Evolutionary conservation across 2,888 invertebrate species (phyloP), one percentile per base, ranked within the genome.

Genomic region (Tipula vernalis): DNA sequence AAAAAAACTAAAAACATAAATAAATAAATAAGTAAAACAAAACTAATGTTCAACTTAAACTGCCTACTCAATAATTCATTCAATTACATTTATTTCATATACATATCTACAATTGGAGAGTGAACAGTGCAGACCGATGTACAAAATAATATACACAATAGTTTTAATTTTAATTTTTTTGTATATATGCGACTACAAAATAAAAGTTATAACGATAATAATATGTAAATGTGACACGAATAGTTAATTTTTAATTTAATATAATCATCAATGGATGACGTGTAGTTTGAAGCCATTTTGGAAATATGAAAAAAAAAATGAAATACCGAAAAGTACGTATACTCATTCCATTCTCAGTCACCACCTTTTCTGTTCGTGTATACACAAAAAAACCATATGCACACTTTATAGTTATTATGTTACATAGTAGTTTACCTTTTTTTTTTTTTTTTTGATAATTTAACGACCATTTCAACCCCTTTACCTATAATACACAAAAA

Each of bases 1-100:
- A 8, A 28, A 8, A 28, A 12, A 71, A 71, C 8, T 28, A 71
- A 28, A 71, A 28, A 57, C 5, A 57, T 57, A 57, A 57, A 71
- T 71, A 71, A 71, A 71, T 71, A 71, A 71, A 71, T 71, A 71
- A 71, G 71, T 71, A 71, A 71, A 71, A 71, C 71, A 71, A 71
- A 71, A 71, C 71, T 71, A 71, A 71, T 71, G 71, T 71, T 71
- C 71, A 71, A 71, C 71, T 71, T 71, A 71, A 71, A 71, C 71
- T 28, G 71, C 71, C 71, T 71, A 71, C 71, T 71, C 71, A 71
- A 71, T 71, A 71, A 71, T 71, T 71, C 71, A 71, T 71, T 71
- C 71, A 71, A 71, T 71, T 71, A 71, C 28, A 28, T 28, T 18
- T 71, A 71, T 18, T 71, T 28, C 71, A 71, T 57, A 57, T 4